phyloP scores from a whole-genome alignment of 2,113 vertebrate species.

The Ibidorhyncha struthersii region DNA sequence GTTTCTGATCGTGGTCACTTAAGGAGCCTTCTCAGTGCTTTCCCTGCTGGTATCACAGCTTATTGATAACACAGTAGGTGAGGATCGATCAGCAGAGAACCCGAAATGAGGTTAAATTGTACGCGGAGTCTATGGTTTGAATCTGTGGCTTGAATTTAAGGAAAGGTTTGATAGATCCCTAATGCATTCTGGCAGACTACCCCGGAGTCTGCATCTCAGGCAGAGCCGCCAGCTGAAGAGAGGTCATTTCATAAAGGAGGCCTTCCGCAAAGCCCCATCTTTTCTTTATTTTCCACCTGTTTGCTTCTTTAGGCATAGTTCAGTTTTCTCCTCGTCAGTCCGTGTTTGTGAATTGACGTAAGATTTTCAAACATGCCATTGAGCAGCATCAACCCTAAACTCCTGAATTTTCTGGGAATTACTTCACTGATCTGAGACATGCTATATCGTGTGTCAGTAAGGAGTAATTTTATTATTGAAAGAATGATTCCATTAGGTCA shows the following conservation, averaged over 20 bases:
- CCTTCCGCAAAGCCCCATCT: background rate
- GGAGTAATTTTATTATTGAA: background rate
- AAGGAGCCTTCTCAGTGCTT: background rate
- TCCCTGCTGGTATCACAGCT: background rate
- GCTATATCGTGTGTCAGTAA: background rate
- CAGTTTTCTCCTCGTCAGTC: background rate
- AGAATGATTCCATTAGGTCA: constrained; percentile 8
- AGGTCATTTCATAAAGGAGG: background rate
- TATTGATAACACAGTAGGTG: background rate
- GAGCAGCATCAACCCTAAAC: background rate
- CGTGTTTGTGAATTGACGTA: background rate
- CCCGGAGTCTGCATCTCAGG: background rate
- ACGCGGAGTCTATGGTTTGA: background rate
- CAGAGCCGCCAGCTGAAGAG: background rate
- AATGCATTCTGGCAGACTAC: background rate
- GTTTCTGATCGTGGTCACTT: background rate
- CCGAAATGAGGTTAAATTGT: background rate
- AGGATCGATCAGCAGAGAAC: background rate
- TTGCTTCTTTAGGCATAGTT: background rate
- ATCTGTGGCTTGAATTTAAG: background rate
- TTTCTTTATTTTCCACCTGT: background rate
- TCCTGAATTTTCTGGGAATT: background rate
- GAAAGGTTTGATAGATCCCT: background rate
- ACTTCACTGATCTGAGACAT: background rate
- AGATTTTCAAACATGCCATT: background rate